A percentile compares a stretch with the other conserved stretches of the same genome.
These are phyloP conservation scores for Embidobia sp. DNA, from an alignment of 2,888 invertebrate genomes.

Conservation along the genomic window DNA sequence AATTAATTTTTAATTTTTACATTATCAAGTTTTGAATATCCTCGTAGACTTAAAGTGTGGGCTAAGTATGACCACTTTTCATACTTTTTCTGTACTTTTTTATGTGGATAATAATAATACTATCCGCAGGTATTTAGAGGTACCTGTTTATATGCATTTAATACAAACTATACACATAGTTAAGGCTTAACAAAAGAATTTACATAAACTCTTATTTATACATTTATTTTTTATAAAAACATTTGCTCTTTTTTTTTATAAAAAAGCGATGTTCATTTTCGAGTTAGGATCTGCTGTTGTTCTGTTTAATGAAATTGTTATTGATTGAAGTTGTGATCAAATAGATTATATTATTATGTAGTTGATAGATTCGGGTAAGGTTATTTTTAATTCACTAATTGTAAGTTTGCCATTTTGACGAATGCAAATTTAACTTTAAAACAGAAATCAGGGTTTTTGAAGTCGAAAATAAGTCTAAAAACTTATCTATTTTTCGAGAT, in stretches of 20 bases:
- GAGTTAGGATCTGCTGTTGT: not conserved
- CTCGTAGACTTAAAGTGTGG: constrained; percentile 13
- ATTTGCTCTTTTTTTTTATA: not conserved
- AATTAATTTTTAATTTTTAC: not conserved
- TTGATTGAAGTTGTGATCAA: constrained; percentile 13
- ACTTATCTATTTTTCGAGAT: not conserved
- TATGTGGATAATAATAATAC: constrained; percentile 22
- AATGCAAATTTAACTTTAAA: constrained; percentile 11
- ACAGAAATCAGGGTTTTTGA: not conserved
- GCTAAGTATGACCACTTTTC: constrained; percentile 28
- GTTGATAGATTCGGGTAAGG: not conserved
- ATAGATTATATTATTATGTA: not conserved
- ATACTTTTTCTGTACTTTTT: constrained; percentile 42
- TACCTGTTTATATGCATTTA: constrained; percentile 41
- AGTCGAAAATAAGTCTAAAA: not conserved
- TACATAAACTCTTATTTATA: constrained; percentile 7
- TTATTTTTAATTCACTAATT: not conserved
- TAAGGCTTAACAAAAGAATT: constrained; percentile 9
- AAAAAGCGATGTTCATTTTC: not conserved
- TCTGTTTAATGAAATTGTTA: not conserved
- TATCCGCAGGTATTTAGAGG: constrained; percentile 25
- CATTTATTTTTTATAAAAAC: constrained; percentile 31
- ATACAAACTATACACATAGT: constrained; percentile 22
- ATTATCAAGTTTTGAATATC: constrained; percentile 12
- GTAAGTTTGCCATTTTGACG: not conserved